phyloP scores from a whole-genome alignment of 2,113 vertebrate genomes.

The Axis porcinus region DNA sequence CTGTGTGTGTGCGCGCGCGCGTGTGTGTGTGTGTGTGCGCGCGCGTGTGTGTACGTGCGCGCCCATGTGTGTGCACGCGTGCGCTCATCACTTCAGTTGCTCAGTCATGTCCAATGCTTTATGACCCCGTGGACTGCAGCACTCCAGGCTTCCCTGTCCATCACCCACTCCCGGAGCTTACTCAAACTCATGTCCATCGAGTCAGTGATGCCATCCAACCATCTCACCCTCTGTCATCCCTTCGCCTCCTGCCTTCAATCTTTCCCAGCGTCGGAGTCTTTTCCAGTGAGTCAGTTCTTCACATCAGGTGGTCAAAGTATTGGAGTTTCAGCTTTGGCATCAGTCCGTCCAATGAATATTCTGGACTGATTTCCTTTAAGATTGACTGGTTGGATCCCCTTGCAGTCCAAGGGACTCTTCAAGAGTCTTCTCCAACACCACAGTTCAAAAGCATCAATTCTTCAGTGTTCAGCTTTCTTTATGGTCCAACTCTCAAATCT shows the following conservation, averaged over 20 bases:
- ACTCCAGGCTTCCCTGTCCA: not conserved
- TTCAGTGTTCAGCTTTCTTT: not conserved
- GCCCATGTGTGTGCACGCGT: too few relatives aligned
- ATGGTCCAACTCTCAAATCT: not conserved
- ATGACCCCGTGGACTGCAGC: not conserved
- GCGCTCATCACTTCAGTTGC: not conserved
- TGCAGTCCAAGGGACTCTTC: not conserved
- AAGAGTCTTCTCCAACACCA: not conserved
- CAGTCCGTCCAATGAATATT: not conserved
- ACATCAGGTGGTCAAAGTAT: not conserved
- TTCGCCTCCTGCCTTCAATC: not conserved
- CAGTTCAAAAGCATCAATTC: not conserved
- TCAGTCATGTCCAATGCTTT: not conserved
- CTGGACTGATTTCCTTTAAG: not conserved
- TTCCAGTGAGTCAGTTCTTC: not conserved
- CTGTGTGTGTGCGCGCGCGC: not conserved
- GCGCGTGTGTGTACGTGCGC: accelerated
- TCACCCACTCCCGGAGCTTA: not conserved
- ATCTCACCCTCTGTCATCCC: not conserved
- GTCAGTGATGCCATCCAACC: not conserved
- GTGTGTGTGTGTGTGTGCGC: not conserved
- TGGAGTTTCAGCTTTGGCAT: not conserved
- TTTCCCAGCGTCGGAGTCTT: not conserved
- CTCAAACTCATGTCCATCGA: not conserved
- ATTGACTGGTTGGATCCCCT: not conserved